phyloP scores from a whole-genome alignment of 92 coral and sea anemone genomes.

The Paragorgia papillata region DNA sequence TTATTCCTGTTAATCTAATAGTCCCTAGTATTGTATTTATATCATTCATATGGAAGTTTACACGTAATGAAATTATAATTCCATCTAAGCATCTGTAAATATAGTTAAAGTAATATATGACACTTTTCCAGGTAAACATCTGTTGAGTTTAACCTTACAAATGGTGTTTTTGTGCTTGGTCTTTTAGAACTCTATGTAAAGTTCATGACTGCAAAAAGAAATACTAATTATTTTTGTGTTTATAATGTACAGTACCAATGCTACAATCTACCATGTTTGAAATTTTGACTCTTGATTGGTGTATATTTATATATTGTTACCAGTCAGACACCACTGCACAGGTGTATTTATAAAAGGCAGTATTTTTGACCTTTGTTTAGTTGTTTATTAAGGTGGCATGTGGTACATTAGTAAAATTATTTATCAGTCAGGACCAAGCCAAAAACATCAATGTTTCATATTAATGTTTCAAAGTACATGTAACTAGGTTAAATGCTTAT shows the following conservation, averaged over 20 bases:
- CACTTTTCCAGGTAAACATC: not conserved
- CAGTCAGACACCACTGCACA: not conserved
- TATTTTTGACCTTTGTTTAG: not conserved
- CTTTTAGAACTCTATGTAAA: too few relatives aligned
- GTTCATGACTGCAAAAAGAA: not conserved
- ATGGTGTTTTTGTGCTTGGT: not conserved
- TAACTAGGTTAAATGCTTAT: slow-evolving; percentile 27
- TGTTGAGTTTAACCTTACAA: not conserved
- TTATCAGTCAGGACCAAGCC: slow-evolving; percentile 17
- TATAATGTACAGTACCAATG: not conserved
- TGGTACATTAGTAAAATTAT: not conserved
- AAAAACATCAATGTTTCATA: too few relatives aligned
- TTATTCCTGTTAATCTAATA: too few relatives aligned
- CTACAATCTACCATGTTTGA: not conserved
- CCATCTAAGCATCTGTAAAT: slow-evolving; percentile 31
- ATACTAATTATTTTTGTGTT: too few relatives aligned
- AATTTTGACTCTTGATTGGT: not conserved
- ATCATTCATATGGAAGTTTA: slow-evolving; percentile 27
- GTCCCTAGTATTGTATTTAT: slow-evolving; percentile 25
- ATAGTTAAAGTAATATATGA: slow-evolving; percentile 38
- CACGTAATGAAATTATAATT: not conserved
- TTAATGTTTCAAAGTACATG: not conserved
- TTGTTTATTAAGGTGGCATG: not conserved
- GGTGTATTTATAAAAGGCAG: not conserved
- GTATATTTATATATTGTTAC: not conserved